A percentile compares a stretch with the other conserved stretches of the same genome.
phyloP scores from a whole-genome alignment of 2,797 vertebrate genomes.

The Acestrorhynchus altus region DNA sequence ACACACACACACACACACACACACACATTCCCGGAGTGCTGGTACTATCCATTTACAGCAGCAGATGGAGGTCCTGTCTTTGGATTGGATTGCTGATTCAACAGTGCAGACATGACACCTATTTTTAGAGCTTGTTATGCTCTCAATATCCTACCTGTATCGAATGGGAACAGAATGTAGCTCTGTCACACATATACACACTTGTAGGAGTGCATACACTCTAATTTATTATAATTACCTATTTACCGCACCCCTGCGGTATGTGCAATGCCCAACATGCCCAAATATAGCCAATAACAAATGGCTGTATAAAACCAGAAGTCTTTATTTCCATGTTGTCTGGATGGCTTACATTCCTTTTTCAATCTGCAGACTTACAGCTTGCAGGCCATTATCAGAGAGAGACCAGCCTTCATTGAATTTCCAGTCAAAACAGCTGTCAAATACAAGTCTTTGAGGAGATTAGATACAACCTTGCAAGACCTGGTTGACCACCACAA shows the following conservation, averaged over 20 bases:
- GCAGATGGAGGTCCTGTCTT: slow-evolving; percentile 32
- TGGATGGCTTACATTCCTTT: background rate
- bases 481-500: too few relatives aligned
- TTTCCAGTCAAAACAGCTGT: too few relatives aligned
- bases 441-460: too few relatives aligned
- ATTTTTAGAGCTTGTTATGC: slow-evolving; percentile 57
- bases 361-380: background rate
- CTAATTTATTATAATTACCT: background rate
- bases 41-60: slow-evolving; percentile 30
- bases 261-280: background rate
- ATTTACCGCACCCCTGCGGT: background rate
- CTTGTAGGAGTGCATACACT: background rate
- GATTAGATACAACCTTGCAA: too few relatives aligned
- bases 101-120: slow-evolving; percentile 41
- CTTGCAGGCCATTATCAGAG: background rate
- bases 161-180: slow-evolving; percentile 2
- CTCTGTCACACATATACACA: slow-evolving; percentile 7
- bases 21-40: background rate
- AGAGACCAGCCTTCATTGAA: too few relatives aligned
- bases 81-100: slow-evolving; percentile 46
- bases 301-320: background rate
- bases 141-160: slow-evolving; percentile 2
- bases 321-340: background rate
- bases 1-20: background rate
- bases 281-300: background rate